Conservation (phyloP, 2,888 invertebrate genomes). For the Xylocampa areola region DNA sequence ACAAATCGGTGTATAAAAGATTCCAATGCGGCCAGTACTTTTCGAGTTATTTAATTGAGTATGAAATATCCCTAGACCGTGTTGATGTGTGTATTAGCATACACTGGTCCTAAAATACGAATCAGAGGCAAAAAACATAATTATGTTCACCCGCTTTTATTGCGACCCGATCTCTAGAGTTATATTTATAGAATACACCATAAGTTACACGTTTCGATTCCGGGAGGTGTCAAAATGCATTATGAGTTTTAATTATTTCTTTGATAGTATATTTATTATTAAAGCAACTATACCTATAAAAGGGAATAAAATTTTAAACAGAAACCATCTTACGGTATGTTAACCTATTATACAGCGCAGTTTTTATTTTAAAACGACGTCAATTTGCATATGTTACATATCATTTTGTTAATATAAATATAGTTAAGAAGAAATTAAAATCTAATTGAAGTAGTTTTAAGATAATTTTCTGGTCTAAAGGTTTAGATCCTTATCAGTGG, state of each 20-base stretch:
- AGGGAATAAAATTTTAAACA: conserved; percentile 19
- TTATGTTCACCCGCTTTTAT: background rate
- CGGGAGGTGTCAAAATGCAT: conserved; percentile 43
- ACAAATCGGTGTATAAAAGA: too few relatives aligned
- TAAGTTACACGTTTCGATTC: conserved; percentile 30
- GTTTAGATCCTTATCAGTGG: conserved; percentile 42
- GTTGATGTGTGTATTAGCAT: too few relatives aligned
- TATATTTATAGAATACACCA: conserved; percentile 32
- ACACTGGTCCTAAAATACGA: too few relatives aligned
- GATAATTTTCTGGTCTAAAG: conserved; percentile 54
- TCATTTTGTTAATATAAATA: conserved; percentile 24
- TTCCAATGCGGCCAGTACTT: too few relatives aligned
- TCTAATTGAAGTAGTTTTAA: conserved; percentile 39
- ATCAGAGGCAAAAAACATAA: too few relatives aligned
- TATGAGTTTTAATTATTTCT: conserved; percentile 48
- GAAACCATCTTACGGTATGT: conserved; percentile 1
- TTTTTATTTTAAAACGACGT: conserved; percentile 19
- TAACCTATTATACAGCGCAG: conserved; percentile 6
- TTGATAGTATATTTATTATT: conserved; percentile 37
- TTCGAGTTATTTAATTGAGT: too few relatives aligned
- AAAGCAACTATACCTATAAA: conserved; percentile 14
- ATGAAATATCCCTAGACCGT: too few relatives aligned
- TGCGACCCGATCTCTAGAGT: conserved; percentile 2
- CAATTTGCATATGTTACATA: conserved; percentile 25
- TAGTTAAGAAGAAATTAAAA: conserved; percentile 24